phyloP scores from a whole-genome alignment of 2,888 invertebrate species.

The Drosophila pseudotakahashii region DNA sequence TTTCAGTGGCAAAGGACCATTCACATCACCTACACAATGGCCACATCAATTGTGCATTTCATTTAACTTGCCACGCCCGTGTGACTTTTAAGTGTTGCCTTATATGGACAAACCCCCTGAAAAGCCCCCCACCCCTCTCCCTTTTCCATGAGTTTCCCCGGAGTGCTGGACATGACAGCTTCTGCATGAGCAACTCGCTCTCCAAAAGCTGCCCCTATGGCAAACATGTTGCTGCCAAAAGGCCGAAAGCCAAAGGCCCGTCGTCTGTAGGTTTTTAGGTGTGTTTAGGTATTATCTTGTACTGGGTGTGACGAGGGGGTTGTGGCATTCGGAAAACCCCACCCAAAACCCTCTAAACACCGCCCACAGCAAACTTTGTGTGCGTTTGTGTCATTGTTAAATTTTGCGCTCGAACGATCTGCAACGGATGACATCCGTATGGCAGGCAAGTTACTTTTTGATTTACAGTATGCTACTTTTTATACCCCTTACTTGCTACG shows the following conservation, averaged over 20 bases:
- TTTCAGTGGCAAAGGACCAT: constrained; percentile 43
- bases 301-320: constrained; percentile 10
- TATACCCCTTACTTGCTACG: not conserved
- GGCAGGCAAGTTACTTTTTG: constrained; percentile 78
- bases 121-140: constrained; percentile 38
- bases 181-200: constrained; percentile 76
- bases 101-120: constrained; percentile 15
- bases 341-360: constrained; percentile 46
- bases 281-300: constrained; percentile 76
- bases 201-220: constrained; percentile 59
- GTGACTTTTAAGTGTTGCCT: constrained; percentile 77
- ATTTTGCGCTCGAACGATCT: constrained; percentile 80
- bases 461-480: constrained; percentile 80
- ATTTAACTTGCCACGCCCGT: constrained; percentile 80
- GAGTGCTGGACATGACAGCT: constrained; percentile 81
- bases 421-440: constrained; percentile 79
- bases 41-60: constrained; percentile 79
- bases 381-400: constrained; percentile 80
- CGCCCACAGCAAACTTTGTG: constrained; percentile 72
- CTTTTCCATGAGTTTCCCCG: constrained; percentile 60
- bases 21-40: constrained; percentile 58
- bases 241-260: constrained; percentile 47
- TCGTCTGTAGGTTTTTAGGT: constrained; percentile 70
- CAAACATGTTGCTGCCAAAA: constrained; percentile 47
- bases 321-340: constrained; percentile 20